phyloP scores from a whole-genome alignment of 2,113 vertebrate species.

The Opisthocomus hoazin region DNA sequence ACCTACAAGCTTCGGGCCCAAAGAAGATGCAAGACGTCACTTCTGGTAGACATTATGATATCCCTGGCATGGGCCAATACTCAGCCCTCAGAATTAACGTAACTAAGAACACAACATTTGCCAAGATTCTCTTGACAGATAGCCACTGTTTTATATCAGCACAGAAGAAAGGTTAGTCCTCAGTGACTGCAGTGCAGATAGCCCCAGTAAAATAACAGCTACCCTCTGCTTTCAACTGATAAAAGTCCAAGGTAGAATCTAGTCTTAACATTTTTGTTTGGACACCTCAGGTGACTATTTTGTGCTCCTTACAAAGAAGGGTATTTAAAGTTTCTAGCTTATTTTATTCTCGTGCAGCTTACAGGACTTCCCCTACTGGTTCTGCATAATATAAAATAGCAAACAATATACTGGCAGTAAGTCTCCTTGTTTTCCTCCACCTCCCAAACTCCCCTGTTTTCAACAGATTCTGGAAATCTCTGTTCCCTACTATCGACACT shows the following conservation, averaged over 20 bases:
- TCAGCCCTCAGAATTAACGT: neutral
- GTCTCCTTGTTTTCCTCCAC: neutral
- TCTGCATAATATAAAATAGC: neutral
- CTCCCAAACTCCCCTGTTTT: neutral
- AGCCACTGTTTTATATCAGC: neutral
- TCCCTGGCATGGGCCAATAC: neutral
- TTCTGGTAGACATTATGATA: neutral
- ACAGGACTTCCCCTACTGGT: neutral
- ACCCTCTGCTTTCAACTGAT: neutral
- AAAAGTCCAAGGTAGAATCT: neutral
- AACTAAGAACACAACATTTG: neutral
- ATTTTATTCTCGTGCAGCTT: neutral
- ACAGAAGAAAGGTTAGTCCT: neutral
- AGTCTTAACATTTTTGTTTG: neutral
- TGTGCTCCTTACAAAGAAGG: neutral
- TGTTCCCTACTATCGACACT: neutral
- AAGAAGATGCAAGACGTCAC: neutral
- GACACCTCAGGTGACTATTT: neutral
- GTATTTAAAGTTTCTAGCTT: neutral
- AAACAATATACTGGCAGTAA: neutral
- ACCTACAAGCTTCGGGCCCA: neutral
- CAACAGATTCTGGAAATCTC: slow-evolving; percentile 3
- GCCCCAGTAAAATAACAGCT: neutral
- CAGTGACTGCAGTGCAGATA: neutral
- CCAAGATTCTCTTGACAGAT: neutral